Evolutionary conservation across 2,888 invertebrate genomes (phyloP).

Genomic region (Athrips mouffetella): DNA sequence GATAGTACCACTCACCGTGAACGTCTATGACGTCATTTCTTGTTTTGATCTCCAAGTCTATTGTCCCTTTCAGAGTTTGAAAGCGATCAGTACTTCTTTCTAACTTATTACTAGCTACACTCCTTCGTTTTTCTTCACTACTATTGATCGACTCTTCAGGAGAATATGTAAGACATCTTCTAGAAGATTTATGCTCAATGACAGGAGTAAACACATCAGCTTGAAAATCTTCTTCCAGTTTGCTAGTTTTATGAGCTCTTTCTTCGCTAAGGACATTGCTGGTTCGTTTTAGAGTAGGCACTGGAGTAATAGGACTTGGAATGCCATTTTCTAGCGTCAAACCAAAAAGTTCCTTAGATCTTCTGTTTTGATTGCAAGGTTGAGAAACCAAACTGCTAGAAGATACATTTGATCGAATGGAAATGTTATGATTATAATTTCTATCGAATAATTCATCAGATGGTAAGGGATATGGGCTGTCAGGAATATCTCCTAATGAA

Average conservation of each 20-base stretch:
- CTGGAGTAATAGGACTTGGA: constrained; percentile 73
- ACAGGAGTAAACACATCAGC: constrained; percentile 62
- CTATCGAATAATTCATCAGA: constrained; percentile 31
- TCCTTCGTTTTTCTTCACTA: constrained; percentile 74
- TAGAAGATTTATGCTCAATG: constrained; percentile 68
- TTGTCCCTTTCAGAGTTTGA: constrained; percentile 73
- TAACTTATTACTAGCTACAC: constrained; percentile 67
- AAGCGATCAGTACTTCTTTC: constrained; percentile 59
- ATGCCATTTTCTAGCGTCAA: constrained; percentile 70
- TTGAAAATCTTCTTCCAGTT: constrained; percentile 68
- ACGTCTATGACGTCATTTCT: constrained; percentile 80
- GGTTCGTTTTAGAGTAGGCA: constrained; percentile 58
- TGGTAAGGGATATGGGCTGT: no score
- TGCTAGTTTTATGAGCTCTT: constrained; percentile 70
- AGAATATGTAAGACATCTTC: constrained; percentile 79
- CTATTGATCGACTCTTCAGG: constrained; percentile 73
- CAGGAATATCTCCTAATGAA: constrained; percentile 52
- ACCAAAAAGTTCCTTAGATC: constrained; percentile 62
- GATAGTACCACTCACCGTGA: constrained; percentile 82
- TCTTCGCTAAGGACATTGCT: constrained; percentile 66
- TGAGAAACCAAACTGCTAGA: constrained; percentile 64
- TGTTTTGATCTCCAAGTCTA: constrained; percentile 81
- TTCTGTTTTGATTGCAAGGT: constrained; percentile 41
- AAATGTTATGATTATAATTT: constrained; percentile 35
- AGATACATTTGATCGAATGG: constrained; percentile 56